Evolutionary conservation across 2,113 vertebrate genomes (phyloP).

Genomic region (Cyanoramphus novaezelandiae): DNA sequence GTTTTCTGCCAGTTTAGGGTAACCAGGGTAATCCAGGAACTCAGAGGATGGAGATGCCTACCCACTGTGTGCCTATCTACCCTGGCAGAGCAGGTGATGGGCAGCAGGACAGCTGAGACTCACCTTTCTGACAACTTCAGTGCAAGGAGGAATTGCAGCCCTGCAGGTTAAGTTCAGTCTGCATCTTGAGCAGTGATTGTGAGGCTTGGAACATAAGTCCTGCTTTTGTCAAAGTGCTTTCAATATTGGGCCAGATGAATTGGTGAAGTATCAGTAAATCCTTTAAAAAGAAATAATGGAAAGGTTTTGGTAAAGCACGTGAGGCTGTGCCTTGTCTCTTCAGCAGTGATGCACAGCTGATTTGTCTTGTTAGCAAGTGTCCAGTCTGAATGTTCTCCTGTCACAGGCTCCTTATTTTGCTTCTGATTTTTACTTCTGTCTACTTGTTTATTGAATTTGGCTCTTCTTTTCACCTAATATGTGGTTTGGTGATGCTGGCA

Average conservation of each 20-base stretch:
- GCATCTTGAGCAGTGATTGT: rapidly evolving
- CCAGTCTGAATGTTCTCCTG: neutral
- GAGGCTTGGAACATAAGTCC: neutral
- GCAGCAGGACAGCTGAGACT: neutral
- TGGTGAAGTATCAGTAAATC: neutral
- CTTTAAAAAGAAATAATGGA: neutral
- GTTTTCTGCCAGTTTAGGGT: neutral
- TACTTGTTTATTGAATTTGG: neutral
- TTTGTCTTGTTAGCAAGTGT: neutral
- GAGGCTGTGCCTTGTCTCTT: neutral
- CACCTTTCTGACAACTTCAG: neutral
- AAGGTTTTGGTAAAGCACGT: neutral
- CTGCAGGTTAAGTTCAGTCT: neutral
- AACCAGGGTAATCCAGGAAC: too few relatives aligned
- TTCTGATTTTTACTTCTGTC: neutral
- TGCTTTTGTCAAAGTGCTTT: neutral
- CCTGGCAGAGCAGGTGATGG: neutral
- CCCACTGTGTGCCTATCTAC: rapidly evolving
- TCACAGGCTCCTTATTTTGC: neutral
- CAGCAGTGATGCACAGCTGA: neutral
- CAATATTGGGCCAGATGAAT: neutral
- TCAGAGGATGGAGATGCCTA: neutral
- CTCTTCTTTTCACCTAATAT: neutral
- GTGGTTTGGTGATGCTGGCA: neutral
- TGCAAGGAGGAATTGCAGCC: neutral